Conservation (phyloP, 2,888 invertebrate species). For the Odontocolon sp. region DNA sequence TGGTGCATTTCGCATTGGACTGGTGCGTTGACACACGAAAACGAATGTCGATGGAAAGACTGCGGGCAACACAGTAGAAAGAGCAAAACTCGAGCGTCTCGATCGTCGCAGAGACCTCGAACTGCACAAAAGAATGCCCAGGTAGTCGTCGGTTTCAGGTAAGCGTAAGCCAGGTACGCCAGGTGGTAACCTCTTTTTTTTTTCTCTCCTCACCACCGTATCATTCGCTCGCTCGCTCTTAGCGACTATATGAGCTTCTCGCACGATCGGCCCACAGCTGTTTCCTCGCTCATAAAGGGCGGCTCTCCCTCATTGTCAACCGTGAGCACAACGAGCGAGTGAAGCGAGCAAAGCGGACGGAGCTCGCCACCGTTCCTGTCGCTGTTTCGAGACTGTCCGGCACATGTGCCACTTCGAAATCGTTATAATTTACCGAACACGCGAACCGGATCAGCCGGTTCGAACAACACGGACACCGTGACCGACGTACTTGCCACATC, state of each 20-base stretch:
- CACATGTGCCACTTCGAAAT: slow-evolving; percentile 75
- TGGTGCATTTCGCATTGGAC: slow-evolving; percentile 34
- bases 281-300: slow-evolving; percentile 77
- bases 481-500: neutral
- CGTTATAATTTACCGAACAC: slow-evolving; percentile 69
- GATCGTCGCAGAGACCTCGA: slow-evolving; percentile 61
- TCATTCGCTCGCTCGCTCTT: slow-evolving; percentile 21
- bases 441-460: slow-evolving; percentile 44
- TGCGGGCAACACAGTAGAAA: neutral
- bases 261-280: slow-evolving; percentile 77
- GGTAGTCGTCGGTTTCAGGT: slow-evolving; percentile 73
- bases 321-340: slow-evolving; percentile 50
- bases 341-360: slow-evolving; percentile 20
- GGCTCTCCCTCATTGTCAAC: slow-evolving; percentile 76
- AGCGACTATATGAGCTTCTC: slow-evolving; percentile 20
- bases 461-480: slow-evolving; percentile 16
- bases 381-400: slow-evolving; percentile 39
- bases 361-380: slow-evolving; percentile 46
- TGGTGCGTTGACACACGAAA: slow-evolving; percentile 43
- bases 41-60: neutral
- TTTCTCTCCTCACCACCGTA: slow-evolving; percentile 63
- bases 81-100: slow-evolving; percentile 32
- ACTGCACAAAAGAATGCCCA: slow-evolving; percentile 74
- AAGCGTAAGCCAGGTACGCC: slow-evolving; percentile 78
- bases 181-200: slow-evolving; percentile 78